These are phyloP conservation scores for Galeruca laticollis DNA, from an alignment of 2,888 invertebrate genomes.

Conservation along the genomic window DNA sequence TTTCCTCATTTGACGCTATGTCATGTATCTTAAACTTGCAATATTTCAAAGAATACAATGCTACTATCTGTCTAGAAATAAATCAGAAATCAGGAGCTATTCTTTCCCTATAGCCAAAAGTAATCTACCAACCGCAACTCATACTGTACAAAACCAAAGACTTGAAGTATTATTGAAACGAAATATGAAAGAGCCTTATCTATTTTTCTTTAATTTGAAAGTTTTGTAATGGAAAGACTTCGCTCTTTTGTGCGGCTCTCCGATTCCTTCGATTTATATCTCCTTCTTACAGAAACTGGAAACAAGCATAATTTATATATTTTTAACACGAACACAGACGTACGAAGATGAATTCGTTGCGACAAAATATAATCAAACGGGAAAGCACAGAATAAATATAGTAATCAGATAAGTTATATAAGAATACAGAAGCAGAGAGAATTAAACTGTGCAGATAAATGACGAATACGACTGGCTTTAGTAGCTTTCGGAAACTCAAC, in stretches of 20 bases:
- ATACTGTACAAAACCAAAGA: background rate
- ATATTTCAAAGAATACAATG: too few relatives aligned
- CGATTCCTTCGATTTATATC: constrained; percentile 36
- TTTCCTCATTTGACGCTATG: too few relatives aligned
- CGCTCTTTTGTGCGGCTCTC: constrained; percentile 15
- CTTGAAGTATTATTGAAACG: constrained; percentile 31
- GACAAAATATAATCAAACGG: too few relatives aligned
- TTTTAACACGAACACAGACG: constrained; percentile 10
- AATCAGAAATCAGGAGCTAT: constrained; percentile 4
- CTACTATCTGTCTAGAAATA: background rate
- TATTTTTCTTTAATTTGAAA: constrained; percentile 41
- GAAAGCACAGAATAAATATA: too few relatives aligned
- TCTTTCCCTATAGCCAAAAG: constrained; percentile 11
- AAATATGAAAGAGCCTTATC: constrained; percentile 41
- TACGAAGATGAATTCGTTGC: background rate
- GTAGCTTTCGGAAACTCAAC: too few relatives aligned
- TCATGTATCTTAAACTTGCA: background rate
- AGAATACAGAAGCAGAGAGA: too few relatives aligned
- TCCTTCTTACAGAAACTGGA: constrained; percentile 27
- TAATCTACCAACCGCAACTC: constrained; percentile 15
- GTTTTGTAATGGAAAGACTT: constrained; percentile 26
- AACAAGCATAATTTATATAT: constrained; percentile 26
- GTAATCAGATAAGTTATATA: too few relatives aligned
- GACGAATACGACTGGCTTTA: too few relatives aligned
- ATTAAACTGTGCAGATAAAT: too few relatives aligned